phyloP scores from a whole-genome alignment of 2,888 invertebrate species.

The Pyrocoelia pectoralis region DNA sequence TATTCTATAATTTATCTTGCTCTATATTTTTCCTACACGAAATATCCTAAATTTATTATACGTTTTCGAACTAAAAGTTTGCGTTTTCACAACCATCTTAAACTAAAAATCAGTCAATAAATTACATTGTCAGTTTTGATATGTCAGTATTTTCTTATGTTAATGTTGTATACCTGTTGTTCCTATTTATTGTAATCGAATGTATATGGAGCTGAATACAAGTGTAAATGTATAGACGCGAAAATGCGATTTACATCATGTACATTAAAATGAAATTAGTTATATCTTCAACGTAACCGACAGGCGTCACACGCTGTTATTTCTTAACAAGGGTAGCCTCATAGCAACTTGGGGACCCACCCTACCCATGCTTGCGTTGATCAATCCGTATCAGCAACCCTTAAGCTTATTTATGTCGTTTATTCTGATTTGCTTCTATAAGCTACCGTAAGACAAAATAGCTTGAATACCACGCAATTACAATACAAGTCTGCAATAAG shows the following conservation, averaged over 20 bases:
- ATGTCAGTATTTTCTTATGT: not conserved
- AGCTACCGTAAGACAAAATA: not conserved
- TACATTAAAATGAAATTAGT: not conserved
- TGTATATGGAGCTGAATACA: not conserved
- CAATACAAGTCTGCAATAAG: too few relatives aligned
- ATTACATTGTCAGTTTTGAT: not conserved
- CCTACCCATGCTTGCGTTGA: not conserved
- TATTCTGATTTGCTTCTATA: slow-evolving; percentile 5
- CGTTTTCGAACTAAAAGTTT: not conserved
- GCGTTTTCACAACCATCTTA: not conserved
- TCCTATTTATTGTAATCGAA: too few relatives aligned
- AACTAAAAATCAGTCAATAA: not conserved
- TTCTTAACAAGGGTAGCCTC: slow-evolving; percentile 12
- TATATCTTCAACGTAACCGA: not conserved
- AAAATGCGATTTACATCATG: not conserved
- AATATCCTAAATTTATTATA: not conserved
- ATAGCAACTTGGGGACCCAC: slow-evolving; percentile 13
- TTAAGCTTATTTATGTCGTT: slow-evolving; percentile 15
- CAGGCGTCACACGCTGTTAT: slow-evolving; percentile 16
- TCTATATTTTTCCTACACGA: slow-evolving; percentile 1
- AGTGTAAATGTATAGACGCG: not conserved
- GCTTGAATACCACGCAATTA: not conserved
- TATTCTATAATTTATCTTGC: slow-evolving; percentile 12
- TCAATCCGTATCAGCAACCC: slow-evolving; percentile 13
- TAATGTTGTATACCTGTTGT: not conserved